Conservation (phyloP, 2,888 invertebrate genomes). For the Acleris holmiana region DNA sequence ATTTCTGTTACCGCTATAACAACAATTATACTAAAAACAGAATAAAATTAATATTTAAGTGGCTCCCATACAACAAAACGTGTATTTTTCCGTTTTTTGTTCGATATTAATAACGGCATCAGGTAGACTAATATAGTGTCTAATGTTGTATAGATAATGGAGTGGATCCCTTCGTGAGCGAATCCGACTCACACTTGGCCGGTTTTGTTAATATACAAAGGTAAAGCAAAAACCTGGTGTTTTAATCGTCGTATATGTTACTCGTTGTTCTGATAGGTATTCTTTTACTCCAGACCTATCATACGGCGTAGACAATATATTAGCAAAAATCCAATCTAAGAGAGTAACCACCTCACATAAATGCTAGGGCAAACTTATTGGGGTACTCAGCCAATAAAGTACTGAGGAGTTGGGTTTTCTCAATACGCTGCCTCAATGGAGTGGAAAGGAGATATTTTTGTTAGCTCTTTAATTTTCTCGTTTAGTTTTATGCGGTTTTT, state of each 20-base stretch:
- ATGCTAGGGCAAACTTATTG: slow-evolving; percentile 25
- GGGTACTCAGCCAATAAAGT: slow-evolving; percentile 31
- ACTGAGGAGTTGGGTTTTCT: slow-evolving; percentile 21
- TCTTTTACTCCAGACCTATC: slow-evolving; percentile 7
- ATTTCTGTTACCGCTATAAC: no score
- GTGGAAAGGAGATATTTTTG: slow-evolving; percentile 36
- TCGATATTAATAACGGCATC: no score
- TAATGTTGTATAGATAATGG: no score
- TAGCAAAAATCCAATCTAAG: slow-evolving; percentile 28
- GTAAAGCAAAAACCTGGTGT: no score
- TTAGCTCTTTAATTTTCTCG: slow-evolving; percentile 31
- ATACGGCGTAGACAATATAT: slow-evolving; percentile 24
- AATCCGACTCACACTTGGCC: no score
- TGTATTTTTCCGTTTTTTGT: no score
- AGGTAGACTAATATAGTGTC: no score
- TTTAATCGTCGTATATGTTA: background rate
- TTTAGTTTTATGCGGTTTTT: slow-evolving; percentile 2
- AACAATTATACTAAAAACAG: no score
- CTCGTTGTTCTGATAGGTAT: background rate
- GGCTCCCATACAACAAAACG: no score
- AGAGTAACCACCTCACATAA: slow-evolving; percentile 29
- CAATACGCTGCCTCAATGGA: slow-evolving; percentile 17
- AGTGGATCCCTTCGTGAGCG: no score
- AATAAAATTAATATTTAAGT: no score
- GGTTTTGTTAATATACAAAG: no score